A percentile compares a stretch with the other conserved stretches of the same genome.
phyloP scores from a whole-genome alignment of 2,797 vertebrate genomes.

The Vespertilio murinus region DNA sequence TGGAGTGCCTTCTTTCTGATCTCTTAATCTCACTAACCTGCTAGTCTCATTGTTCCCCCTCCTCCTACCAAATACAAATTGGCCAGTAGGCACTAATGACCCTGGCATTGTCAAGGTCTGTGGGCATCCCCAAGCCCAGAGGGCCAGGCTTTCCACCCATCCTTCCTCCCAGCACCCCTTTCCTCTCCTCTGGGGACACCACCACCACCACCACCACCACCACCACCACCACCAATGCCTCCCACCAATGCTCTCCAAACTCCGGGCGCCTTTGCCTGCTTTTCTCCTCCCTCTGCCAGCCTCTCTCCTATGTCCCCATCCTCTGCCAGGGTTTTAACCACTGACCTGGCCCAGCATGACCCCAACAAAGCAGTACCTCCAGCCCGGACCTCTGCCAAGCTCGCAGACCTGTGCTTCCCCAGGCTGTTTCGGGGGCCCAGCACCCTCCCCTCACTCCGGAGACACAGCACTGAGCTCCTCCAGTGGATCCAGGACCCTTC shows the following conservation, averaged over 20 bases:
- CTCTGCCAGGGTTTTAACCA: not conserved
- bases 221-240: too few species aligned
- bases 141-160: fast-evolving
- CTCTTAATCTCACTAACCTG: not conserved
- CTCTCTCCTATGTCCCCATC: not conserved
- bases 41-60: not conserved
- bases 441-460: fast-evolving
- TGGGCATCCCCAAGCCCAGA: not conserved
- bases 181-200: fast-evolving
- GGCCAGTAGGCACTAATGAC: not conserved
- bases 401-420: not conserved
- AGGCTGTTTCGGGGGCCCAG: not conserved
- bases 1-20: not conserved
- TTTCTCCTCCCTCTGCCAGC: not conserved
- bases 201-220: too few species aligned
- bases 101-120: not conserved
- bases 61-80: not conserved
- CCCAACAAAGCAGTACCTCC: not conserved
- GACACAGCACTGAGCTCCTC: not conserved
- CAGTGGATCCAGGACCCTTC: not conserved
- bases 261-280: not conserved
- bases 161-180: fast-evolving
- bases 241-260: fast-evolving
- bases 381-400: not conserved
- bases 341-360: fast-evolving